Base-by-base conservation (phyloP, 2,888 invertebrate genomes). In the Temnothorax rugatulus region DNA sequence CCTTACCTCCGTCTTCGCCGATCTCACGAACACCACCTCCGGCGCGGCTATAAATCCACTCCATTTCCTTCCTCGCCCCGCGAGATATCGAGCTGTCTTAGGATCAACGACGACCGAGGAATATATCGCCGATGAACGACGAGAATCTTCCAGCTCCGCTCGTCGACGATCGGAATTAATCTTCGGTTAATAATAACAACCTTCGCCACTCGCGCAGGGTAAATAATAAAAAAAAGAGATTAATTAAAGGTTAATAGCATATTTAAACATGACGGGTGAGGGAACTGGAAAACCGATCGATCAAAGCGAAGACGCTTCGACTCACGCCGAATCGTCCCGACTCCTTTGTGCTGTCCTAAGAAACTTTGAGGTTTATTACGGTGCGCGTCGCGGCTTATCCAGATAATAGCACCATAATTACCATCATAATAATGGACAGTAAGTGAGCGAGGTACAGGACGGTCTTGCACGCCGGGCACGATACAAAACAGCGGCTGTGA, bases 341-440 rank as follows among this genome's bases (percentile, higher is more conserved):
- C 34, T 71, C 71, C 59, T 71, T 47, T 25, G 59, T 47, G 47
- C 57, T 3, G 73, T 73, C 79, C 47, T 38, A 73, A 59, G 79
- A 81, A 81, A 81, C 73, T 81, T 59, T 57, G 73, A 81, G 79
- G 79, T 81, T 81, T 81, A 89, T 89, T 89, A 89, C 82, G 83
- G 83, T 85, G 83, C 81, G 25, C 84, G 25, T 86, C 89, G 88
- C 84, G 88, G 88, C 89, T 89, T 89, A 86, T 89, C 83, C 90
- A 84, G 77, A 73, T 88, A 89, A 89, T 84, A 89, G 83, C 76
- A 89, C 83, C 84, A 84, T 86, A 83, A 85, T 84, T 84, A 86
- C 86, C 86, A 89, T 90, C 87, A 84, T 89, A 90, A 90, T 89
- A 90, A 89, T 85, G 87, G 90, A 76, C 79, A 88, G 86, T 71